Evolutionary conservation across 1,140 invertebrate genomes (phyloP).

Genomic region (Calliopsis andreniformis): DNA sequence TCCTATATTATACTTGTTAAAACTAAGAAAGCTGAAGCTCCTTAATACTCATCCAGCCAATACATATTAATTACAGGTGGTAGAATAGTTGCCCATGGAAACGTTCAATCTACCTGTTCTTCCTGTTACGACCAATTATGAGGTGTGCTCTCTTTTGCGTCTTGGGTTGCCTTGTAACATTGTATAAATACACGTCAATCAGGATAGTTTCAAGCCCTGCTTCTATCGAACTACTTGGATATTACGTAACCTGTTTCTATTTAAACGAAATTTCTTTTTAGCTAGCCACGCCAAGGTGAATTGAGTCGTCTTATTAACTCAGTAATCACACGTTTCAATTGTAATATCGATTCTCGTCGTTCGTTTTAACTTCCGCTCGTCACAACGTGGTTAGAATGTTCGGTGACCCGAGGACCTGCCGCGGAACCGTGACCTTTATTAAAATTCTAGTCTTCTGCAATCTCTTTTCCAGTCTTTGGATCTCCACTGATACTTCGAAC

Average conservation of each 20-base stretch:
- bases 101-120: conserved; percentile 1
- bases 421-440: too few relatives aligned
- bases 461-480: too few relatives aligned
- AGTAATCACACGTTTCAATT: not conserved
- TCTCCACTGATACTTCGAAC: too few relatives aligned
- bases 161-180: not conserved
- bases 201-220: not conserved
- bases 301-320: not conserved
- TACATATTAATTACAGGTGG: conserved; percentile 4
- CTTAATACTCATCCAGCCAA: not conserved
- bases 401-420: too few relatives aligned
- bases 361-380: not conserved
- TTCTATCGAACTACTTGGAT: not conserved
- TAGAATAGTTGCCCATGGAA: not conserved
- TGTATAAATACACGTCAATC: not conserved
- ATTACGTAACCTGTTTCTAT: conserved; percentile 12
- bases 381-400: not conserved
- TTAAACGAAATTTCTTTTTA: not conserved
- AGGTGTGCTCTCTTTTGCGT: not conserved
- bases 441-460: too few relatives aligned
- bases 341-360: not conserved
- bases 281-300: not conserved
- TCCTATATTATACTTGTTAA: too few relatives aligned
- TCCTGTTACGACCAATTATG: conserved; percentile 4
- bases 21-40: not conserved